These are phyloP conservation scores for Propithecus deckenii DNA, from an alignment of 2,797 vertebrate species.

Conservation along the genomic window DNA sequence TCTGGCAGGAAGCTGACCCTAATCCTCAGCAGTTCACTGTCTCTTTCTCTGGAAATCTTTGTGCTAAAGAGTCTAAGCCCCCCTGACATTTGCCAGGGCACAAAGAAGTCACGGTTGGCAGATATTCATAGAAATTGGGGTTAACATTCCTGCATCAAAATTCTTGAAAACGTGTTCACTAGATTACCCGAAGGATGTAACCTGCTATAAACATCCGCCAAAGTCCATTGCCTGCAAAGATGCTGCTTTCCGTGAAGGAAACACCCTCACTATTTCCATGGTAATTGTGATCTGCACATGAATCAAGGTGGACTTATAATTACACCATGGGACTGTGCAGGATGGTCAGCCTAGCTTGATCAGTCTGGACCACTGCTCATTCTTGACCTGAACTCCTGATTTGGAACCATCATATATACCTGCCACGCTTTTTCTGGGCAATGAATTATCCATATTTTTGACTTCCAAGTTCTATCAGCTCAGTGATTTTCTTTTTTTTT, in stretches of 20 bases:
- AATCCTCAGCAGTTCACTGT: background rate
- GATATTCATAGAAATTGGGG: background rate
- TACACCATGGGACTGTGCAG: background rate
- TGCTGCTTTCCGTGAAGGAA: background rate
- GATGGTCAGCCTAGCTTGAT: background rate
- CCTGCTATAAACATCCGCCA: background rate
- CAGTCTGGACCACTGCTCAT: background rate
- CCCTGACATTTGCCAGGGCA: conserved; percentile 29
- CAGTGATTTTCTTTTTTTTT: background rate
- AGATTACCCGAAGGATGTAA: conserved; percentile 24
- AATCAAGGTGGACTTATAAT: background rate
- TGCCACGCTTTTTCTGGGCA: background rate
- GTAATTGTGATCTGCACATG: background rate
- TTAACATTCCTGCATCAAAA: conserved; percentile 18
- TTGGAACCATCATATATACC: background rate
- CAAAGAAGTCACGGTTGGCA: conserved; percentile 18
- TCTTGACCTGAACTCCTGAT: background rate
- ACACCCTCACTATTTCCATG: background rate
- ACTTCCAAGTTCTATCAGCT: background rate
- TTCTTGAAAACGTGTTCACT: background rate
- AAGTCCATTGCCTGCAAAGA: background rate
- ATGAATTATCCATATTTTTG: background rate
- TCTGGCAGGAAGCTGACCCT: background rate
- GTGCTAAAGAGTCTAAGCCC: conserved; percentile 25
- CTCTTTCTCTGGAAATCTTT: conserved; percentile 23